A percentile compares a stretch with the other conserved stretches of the same genome.
These are phyloP conservation scores for Patiria pectinifera DNA, from an alignment of 53 echinoderm and acorn worm species.

Conservation along the genomic window DNA sequence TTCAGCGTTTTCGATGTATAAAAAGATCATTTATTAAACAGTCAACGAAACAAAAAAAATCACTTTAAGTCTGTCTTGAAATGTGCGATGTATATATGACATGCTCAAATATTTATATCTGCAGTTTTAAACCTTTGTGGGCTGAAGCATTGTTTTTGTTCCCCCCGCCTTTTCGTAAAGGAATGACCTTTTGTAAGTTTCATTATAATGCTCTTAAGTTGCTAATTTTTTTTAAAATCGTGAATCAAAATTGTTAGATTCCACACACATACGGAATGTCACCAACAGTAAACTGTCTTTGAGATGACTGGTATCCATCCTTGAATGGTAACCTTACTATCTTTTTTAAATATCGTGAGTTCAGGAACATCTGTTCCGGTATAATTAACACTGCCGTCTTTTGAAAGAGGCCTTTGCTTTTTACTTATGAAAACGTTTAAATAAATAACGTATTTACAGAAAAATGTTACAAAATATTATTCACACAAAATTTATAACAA, in stretches of 20 bases:
- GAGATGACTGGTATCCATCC: background rate
- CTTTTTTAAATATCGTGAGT: background rate
- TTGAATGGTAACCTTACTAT: background rate
- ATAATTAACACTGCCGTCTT: background rate
- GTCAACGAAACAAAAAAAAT: background rate
- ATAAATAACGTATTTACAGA: conserved; percentile 61
- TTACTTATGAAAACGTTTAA: background rate
- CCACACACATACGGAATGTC: too few relatives aligned
- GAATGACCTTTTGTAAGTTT: too few relatives aligned
- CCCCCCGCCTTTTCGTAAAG: too few relatives aligned
- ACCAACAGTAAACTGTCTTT: background rate
- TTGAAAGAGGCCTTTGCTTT: background rate
- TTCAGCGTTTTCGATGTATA: conserved; percentile 53
- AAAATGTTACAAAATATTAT: conserved; percentile 43
- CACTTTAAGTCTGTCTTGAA: background rate
- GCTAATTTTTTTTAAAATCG: too few relatives aligned
- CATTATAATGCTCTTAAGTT: too few relatives aligned
- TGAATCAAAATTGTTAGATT: too few relatives aligned
- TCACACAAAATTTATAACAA: conserved; percentile 21
- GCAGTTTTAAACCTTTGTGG: background rate
- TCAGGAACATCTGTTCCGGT: background rate
- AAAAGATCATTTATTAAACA: conserved; percentile 22
- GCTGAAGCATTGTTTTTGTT: background rate
- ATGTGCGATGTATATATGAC: background rate
- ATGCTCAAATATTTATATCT: background rate